phyloP scores from a whole-genome alignment of 1,140 invertebrate species.

The Papilio aristodemus region DNA sequence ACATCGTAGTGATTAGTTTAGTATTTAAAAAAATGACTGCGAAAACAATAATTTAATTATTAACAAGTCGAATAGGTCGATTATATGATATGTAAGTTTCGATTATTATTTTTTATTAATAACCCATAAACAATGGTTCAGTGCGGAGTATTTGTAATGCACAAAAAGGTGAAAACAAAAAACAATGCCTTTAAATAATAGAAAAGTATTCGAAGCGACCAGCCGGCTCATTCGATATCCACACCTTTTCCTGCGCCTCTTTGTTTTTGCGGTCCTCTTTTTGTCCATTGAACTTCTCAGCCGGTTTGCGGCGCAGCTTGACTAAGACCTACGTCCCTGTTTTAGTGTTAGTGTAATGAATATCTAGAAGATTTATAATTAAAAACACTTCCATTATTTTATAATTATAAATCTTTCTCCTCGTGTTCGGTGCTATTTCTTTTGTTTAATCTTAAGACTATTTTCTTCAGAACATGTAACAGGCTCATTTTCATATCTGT shows the following conservation, averaged over 20 bases:
- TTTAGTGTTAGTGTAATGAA: not conserved
- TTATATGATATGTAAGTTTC: not conserved
- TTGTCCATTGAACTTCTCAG: slow-evolving; percentile 21
- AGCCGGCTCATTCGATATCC: slow-evolving; percentile 17
- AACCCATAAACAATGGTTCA: not conserved
- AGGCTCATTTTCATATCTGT: too few relatives aligned
- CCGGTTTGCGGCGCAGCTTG: slow-evolving; percentile 25
- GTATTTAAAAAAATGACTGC: too few relatives aligned
- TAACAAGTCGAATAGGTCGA: not conserved
- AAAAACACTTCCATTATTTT: not conserved
- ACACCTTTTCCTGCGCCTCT: slow-evolving; percentile 22
- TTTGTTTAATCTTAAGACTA: too few relatives aligned
- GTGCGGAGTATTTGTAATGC: not conserved
- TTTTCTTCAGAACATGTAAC: too few relatives aligned
- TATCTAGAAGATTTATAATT: not conserved
- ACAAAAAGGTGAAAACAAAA: slow-evolving; percentile 6
- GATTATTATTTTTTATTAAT: slow-evolving; percentile 1
- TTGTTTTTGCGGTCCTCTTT: slow-evolving; percentile 30
- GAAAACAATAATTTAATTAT: too few relatives aligned
- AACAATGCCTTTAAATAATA: slow-evolving; percentile 18
- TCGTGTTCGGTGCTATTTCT: too few relatives aligned
- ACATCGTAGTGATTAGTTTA: too few relatives aligned
- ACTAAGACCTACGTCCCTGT: not conserved
- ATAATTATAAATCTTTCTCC: too few relatives aligned
- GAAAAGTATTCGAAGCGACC: slow-evolving; percentile 16